phyloP scores from a whole-genome alignment of 2,113 vertebrate genomes.

The Oryzias woworae region DNA sequence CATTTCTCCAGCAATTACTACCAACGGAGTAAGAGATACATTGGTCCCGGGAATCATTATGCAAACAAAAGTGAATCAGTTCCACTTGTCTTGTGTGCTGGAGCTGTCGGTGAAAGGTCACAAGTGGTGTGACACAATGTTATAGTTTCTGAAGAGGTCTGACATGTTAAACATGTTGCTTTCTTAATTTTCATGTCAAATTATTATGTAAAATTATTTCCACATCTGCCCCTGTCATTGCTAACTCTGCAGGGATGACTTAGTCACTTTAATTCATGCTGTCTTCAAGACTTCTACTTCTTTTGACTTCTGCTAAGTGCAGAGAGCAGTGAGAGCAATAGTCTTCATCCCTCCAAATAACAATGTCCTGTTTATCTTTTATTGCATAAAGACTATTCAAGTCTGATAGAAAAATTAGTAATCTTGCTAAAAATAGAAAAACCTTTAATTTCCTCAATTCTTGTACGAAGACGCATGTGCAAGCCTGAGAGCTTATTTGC shows the following conservation, averaged over 20 bases:
- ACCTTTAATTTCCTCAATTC: too few species aligned
- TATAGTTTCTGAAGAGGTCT: not conserved
- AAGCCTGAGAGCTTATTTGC: too few species aligned
- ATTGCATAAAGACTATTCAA: too few species aligned
- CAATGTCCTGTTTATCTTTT: too few species aligned
- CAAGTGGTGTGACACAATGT: not conserved
- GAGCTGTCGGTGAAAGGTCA: not conserved
- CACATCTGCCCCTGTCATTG: not conserved
- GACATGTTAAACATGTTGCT: not conserved
- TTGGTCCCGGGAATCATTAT: conserved; percentile 12
- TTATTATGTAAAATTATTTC: not conserved
- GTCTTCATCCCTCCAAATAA: too few species aligned
- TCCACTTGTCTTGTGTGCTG: conserved; percentile 10
- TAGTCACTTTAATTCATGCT: not conserved
- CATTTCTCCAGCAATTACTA: conserved; percentile 4
- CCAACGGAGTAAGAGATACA: conserved; percentile 10
- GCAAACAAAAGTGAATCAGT: conserved; percentile 20
- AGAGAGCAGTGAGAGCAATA: too few species aligned
- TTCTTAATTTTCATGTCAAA: not conserved
- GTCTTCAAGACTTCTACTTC: too few species aligned
- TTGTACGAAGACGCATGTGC: too few species aligned
- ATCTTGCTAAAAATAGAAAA: too few species aligned
- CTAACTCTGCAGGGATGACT: not conserved
- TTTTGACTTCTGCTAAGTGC: too few species aligned
- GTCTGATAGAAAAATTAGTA: too few species aligned